Evolutionary conservation across 2,113 vertebrate species (phyloP).

Genomic region (Calypte anna): DNA sequence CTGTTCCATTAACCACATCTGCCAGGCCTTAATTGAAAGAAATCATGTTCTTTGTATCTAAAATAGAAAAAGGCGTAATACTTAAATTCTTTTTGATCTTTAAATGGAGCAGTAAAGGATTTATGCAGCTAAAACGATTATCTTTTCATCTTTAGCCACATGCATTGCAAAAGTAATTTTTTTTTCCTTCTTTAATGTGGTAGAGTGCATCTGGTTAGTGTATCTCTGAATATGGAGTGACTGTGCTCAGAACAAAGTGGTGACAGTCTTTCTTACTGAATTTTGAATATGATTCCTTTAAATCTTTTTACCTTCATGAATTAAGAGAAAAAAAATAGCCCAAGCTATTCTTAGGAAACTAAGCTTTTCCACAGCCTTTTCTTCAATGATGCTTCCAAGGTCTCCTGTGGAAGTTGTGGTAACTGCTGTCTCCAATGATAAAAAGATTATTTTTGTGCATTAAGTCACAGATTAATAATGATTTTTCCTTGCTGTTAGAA

Average conservation of each 20-base stretch:
- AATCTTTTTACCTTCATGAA: neutral
- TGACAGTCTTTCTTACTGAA: conserved; percentile 8
- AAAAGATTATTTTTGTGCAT: neutral
- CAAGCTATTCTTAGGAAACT: neutral
- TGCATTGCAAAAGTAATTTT: neutral
- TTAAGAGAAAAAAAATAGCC: neutral
- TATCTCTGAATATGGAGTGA: conserved; percentile 2
- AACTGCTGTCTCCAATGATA: neutral
- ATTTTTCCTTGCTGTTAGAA: neutral
- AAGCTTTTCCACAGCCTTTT: neutral
- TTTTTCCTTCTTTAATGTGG: neutral
- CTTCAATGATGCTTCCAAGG: neutral
- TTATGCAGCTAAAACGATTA: conserved; percentile 49
- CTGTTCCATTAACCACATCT: conserved; percentile 38
- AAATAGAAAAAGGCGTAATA: conserved; percentile 45
- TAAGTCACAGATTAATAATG: neutral
- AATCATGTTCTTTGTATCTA: conserved; percentile 14
- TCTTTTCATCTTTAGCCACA: conserved; percentile 44
- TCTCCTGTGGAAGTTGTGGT: neutral
- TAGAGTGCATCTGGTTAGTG: conserved; percentile 17
- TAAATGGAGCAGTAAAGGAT: conserved; percentile 33
- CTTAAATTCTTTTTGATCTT: conserved; percentile 53
- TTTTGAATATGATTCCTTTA: conserved; percentile 3
- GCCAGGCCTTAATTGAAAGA: conserved; percentile 45
- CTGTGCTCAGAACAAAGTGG: conserved; percentile 24